A percentile compares a stretch with the other conserved stretches of the same genome.
Evolutionary conservation across 37 sponge, comb jelly and placozoan species (phyloP).

Genomic region (Lycopodina hypogea): DNA sequence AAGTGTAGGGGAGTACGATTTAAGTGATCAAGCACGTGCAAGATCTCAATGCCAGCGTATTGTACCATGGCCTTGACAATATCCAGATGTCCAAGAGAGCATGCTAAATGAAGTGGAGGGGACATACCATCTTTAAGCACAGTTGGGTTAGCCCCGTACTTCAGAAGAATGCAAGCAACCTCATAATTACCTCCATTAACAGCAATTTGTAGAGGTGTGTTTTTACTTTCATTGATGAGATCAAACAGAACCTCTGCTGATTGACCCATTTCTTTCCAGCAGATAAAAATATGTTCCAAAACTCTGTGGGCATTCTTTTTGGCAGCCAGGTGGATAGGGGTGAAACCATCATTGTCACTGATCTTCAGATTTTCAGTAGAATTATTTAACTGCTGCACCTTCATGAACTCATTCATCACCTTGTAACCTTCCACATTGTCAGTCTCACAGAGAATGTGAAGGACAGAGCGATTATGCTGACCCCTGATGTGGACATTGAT

Average conservation of each 20-base stretch:
- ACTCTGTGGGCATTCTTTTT: constrained; percentile 50
- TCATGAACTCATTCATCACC: constrained; percentile 9
- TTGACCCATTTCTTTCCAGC: constrained; percentile 51
- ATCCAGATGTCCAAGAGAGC: constrained; percentile 58
- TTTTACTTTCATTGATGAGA: constrained; percentile 74
- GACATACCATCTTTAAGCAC: constrained; percentile 33
- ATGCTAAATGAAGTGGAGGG: constrained; percentile 73
- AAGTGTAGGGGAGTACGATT: constrained; percentile 50
- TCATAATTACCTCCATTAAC: constrained; percentile 72
- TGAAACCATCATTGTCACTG: constrained; percentile 63
- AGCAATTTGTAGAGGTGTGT: constrained; percentile 82
- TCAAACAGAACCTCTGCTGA: constrained; percentile 47
- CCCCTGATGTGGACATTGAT: neutral
- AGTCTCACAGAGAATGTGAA: constrained; percentile 68
- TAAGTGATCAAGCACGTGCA: constrained; percentile 16
- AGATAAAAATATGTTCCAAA: constrained; percentile 43
- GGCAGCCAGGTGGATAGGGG: constrained; percentile 76
- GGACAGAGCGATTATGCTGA: constrained; percentile 41
- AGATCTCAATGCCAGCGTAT: constrained; percentile 10
- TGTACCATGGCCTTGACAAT: constrained; percentile 58
- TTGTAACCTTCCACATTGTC: constrained; percentile 60
- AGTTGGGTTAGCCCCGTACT: constrained; percentile 59
- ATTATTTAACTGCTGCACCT: neutral
- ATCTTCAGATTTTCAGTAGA: constrained; percentile 42
- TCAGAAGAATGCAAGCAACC: constrained; percentile 60